Percentiles rank a stretch among this genome's conserved stretches.
Conservation (phyloP, 64 coral and sea anemone genomes). For the Platygyra sinensis region DNA sequence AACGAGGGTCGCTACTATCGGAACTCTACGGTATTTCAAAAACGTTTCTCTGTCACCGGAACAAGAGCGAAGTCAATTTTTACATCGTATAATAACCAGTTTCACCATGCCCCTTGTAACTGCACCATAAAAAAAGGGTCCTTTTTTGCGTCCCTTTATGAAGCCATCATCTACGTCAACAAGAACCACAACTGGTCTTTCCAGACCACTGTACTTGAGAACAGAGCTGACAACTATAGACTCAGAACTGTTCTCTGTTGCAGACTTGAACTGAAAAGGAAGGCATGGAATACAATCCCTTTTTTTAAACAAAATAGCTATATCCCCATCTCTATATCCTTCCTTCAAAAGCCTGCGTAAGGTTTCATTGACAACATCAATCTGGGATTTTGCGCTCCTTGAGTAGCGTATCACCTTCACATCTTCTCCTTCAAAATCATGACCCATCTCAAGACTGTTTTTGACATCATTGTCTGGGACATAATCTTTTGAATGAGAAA, state of each 20-base stretch:
- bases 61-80: too few species aligned
- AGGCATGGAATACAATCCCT: not conserved
- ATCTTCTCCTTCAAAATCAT: constrained; percentile 41
- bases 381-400: not conserved
- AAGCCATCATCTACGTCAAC: not conserved
- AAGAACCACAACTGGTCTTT: constrained; percentile 49
- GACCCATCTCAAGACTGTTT: not conserved
- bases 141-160: not conserved
- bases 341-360: not conserved
- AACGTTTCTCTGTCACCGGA: too few species aligned
- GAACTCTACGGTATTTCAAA: too few species aligned
- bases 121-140: not conserved
- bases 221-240: constrained; percentile 30
- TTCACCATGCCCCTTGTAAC: constrained; percentile 46
- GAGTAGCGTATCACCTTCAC: not conserved
- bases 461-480: not conserved
- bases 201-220: constrained; percentile 55
- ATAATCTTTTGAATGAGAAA: not conserved
- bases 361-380: not conserved
- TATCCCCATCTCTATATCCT: constrained; percentile 13
- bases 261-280: not conserved
- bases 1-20: too few species aligned
- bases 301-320: constrained; percentile 33
- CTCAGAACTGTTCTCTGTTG: not conserved
- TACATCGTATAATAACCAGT: not conserved